Evolutionary conservation across 2,888 invertebrate species (phyloP).

Genomic region (Pseudococcus jackbeardsleyi): DNA sequence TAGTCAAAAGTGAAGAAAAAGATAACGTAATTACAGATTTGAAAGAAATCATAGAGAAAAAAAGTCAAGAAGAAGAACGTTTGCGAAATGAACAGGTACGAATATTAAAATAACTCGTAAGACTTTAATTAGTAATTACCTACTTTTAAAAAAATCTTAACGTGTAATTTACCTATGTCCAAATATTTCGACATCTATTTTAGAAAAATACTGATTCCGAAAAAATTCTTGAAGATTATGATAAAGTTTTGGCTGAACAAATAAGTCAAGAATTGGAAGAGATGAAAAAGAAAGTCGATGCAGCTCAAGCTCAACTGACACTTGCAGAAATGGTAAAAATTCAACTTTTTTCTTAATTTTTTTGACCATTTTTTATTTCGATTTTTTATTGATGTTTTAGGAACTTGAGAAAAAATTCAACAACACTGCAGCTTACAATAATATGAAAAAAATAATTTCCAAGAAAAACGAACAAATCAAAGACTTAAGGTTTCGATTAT

Average conservation of each 20-base stretch:
- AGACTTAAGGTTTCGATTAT: conserved; percentile 68
- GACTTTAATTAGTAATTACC: background rate
- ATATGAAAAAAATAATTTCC: conserved; percentile 74
- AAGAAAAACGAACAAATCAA: conserved; percentile 74
- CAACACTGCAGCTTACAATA: conserved; percentile 73
- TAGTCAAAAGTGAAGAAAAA: conserved; percentile 62
- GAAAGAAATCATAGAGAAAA: conserved; percentile 60
- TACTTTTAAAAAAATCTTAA: background rate
- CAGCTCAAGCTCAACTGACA: conserved; percentile 72
- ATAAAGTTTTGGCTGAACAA: conserved; percentile 67
- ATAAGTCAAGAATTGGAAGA: conserved; percentile 67
- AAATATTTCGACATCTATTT: background rate
- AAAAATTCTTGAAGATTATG: conserved; percentile 67
- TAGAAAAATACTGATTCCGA: conserved; percentile 65
- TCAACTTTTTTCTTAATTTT: background rate
- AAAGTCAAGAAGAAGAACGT: conserved; percentile 22
- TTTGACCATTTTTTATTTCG: background rate
- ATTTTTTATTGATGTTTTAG: conserved; percentile 68
- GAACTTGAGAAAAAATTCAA: conserved; percentile 75
- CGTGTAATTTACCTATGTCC: background rate
- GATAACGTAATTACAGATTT: conserved; percentile 63
- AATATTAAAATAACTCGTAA: conserved; percentile 47
- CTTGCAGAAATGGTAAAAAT: conserved; percentile 71
- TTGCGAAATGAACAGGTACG: conserved; percentile 41
- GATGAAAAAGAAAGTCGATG: conserved; percentile 69